Evolutionary conservation across 2,888 invertebrate genomes (phyloP).

Genomic region (Eupithecia insigniata): DNA sequence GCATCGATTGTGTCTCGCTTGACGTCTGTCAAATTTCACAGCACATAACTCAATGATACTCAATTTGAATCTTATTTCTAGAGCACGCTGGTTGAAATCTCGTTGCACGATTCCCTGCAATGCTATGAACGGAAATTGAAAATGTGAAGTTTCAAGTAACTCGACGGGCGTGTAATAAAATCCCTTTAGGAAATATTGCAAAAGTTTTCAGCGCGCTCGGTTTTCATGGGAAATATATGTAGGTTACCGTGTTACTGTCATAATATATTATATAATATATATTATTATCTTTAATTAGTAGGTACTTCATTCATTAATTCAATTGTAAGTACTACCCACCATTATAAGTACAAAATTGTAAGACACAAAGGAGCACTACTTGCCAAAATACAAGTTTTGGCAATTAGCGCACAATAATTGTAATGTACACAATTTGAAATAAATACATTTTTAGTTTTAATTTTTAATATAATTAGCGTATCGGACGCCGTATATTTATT

Average conservation of each 20-base stretch:
- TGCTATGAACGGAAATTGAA: slow-evolving; percentile 21
- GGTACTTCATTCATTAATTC: too few species aligned
- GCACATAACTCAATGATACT: not conserved
- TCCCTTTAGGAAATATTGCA: slow-evolving; percentile 7
- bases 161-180: slow-evolving; percentile 13
- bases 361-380: too few species aligned
- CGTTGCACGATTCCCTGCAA: slow-evolving; percentile 3
- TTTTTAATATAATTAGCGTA: too few species aligned
- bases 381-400: too few species aligned
- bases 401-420: too few species aligned
- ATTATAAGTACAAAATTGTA: too few species aligned
- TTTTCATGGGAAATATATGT: not conserved
- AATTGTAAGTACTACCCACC: too few species aligned
- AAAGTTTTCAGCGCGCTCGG: not conserved
- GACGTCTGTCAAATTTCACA: slow-evolving; percentile 5
- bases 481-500: too few species aligned
- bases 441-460: too few species aligned
- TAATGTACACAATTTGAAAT: too few species aligned
- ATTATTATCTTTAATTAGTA: too few species aligned
- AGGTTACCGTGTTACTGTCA: slow-evolving; percentile 4
- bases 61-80: slow-evolving; percentile 15
- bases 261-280: not conserved
- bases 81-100: slow-evolving; percentile 4
- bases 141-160: slow-evolving; percentile 22
- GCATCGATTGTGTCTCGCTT: not conserved